A percentile compares a stretch with the other conserved stretches of the same genome.
These are phyloP conservation scores for Eubucco bourcierii DNA, from an alignment of 2,113 vertebrate genomes.

Conservation along the genomic window DNA sequence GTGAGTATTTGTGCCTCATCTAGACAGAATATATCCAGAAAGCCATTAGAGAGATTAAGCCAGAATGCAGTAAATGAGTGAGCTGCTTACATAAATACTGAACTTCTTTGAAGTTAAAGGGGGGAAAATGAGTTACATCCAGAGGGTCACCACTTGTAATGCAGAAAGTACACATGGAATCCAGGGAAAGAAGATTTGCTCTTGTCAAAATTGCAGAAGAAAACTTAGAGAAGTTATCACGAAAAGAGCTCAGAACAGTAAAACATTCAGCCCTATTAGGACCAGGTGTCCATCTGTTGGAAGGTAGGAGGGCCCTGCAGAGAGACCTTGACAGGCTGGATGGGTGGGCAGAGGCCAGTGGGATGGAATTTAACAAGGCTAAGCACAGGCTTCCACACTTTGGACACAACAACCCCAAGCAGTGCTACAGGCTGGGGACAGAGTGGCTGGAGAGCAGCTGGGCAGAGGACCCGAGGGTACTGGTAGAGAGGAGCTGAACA, in stretches of 20 bases:
- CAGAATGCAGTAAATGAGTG: constrained; percentile 12
- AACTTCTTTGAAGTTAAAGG: not conserved
- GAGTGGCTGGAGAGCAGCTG: too few species aligned
- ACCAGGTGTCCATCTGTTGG: too few species aligned
- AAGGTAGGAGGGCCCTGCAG: too few species aligned
- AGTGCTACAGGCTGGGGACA: too few species aligned
- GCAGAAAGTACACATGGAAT: not conserved
- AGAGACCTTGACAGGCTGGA: too few species aligned
- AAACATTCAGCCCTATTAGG: not conserved
- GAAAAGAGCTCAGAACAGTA: not conserved
- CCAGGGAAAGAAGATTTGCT: not conserved
- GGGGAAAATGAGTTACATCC: not conserved
- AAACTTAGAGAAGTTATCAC: not conserved
- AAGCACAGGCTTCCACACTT: too few species aligned
- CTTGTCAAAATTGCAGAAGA: not conserved
- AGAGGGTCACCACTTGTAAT: not conserved
- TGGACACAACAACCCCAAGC: too few species aligned
- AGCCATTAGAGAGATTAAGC: not conserved
- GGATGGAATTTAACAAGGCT: too few species aligned
- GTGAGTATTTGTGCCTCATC: constrained; percentile 40
- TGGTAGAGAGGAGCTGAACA: too few species aligned
- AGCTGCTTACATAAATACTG: not conserved
- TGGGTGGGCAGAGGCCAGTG: too few species aligned
- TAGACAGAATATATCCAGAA: constrained; percentile 49
- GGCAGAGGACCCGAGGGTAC: too few species aligned